Base-by-base conservation (phyloP, 2,888 invertebrate species). In the Elegia similella region DNA sequence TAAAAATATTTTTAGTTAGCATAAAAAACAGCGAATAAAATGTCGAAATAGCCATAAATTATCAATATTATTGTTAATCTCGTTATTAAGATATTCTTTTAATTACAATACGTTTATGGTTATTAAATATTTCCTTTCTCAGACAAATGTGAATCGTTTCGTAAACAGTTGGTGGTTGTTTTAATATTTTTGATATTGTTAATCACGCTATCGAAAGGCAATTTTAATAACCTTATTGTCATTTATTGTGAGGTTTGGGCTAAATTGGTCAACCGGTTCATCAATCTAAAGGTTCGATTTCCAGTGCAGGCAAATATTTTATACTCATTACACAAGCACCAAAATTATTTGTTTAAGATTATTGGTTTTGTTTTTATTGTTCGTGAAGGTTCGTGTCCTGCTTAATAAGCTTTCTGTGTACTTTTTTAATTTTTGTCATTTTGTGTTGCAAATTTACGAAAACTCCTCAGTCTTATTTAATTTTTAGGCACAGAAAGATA, bases 121-220 rank as follows among this genome's bases (percentile, higher is more conserved):
- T 29, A 38, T 38, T 38, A n/a, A 38, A 38, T 38, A n/a, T 47
- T 29, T 29, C 29, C 30, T 7, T 47, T 47, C 23, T 12, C 29
- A 29, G 46, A 29, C 46, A 29, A 47, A 15, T 16, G 16, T 43
- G 38, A 10, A n/a, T n/a, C n/a, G 38, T 38, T 38, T 38, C 47
- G 48, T 34, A 56, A 65, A 68, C 38, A 38, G 38, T 38, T n/a
- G 38, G 38, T 38, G 38, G 38, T 38, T 5, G 38, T 10, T 38
- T 38, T 12, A 38, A n/a, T 38, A 38, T n/a, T 38, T 29, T 15
- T 38, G n/a, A n/a, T 38, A 38, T 38, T n/a, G 38, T 38, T n/a
- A 38, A 38, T n/a, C 38, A 38, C 38, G 38, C n/a, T n/a, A 38
- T 38, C 12, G 12, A 38, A n/a, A 12, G n/a, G 6, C 38, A 10